A percentile compares a stretch with the other conserved stretches of the same genome.
Conservation (phyloP, 2,113 vertebrate species). For the Dipodomys merriami region DNA sequence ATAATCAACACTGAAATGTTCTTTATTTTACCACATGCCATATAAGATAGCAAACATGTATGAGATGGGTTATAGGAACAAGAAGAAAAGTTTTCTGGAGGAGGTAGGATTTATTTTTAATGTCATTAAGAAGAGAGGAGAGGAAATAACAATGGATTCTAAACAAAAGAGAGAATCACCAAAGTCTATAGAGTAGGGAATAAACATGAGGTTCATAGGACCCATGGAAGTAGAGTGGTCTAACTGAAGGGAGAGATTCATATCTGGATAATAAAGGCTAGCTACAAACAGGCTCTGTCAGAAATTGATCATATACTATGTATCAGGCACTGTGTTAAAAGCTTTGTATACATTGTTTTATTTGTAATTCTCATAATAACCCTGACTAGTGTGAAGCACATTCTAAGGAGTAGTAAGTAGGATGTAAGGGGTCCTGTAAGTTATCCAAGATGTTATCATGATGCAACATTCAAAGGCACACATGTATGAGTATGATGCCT, state of each 20-base stretch:
- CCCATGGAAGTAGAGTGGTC: not conserved
- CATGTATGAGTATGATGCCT: not conserved
- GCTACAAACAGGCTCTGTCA: not conserved
- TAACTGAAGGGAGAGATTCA: not conserved
- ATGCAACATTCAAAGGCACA: not conserved
- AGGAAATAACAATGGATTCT: slow-evolving; percentile 46
- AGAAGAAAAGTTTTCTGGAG: not conserved
- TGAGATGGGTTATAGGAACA: not conserved
- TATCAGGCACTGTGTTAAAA: not conserved
- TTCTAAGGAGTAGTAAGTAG: slow-evolving; percentile 6
- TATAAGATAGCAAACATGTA: not conserved
- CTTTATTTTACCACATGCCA: not conserved
- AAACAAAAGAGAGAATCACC: not conserved
- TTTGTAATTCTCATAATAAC: not conserved
- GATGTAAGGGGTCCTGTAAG: not conserved
- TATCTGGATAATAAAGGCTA: not conserved
- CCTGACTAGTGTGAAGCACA: not conserved
- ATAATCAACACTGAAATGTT: not conserved
- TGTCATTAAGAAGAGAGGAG: not conserved
- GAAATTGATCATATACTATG: not conserved
- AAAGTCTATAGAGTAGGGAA: not conserved
- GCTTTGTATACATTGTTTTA: not conserved
- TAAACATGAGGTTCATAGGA: not conserved
- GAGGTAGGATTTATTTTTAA: slow-evolving; percentile 24
- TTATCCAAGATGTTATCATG: not conserved